Evolutionary conservation across 2,888 invertebrate species (phyloP), one percentile per base, ranked within the genome.

Genomic region (Sturmia bella): DNA sequence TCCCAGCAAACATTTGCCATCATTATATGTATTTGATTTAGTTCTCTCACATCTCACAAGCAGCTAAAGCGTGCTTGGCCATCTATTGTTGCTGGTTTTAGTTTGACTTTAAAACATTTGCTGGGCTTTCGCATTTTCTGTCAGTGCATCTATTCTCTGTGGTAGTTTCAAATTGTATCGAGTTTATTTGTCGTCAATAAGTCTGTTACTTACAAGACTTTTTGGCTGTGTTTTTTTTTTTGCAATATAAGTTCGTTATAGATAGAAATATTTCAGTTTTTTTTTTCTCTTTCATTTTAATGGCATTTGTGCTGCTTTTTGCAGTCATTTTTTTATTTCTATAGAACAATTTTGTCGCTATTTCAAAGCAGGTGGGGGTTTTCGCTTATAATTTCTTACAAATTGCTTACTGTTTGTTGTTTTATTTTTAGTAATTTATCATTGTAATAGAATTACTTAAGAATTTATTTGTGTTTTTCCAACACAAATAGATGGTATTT

Each of bases 111-210:
- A 7, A 54, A 69, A 37, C n/a, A 54, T 63, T 61, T 12, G 39
- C 54, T 76, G 76, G 59, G 69, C 39, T 45, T n/a, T 37, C 7
- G 1, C 21, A 15, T 15, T 13, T 11, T 15, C 19, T 48, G 2
- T 54, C 39, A 17, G 13, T 59, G 13, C 7, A 19, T 19, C 9
- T 37, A 1, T 41, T 48, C 11, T 64, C 5, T 3, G 3, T 17
- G 37, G 2, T 21, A 52, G 50, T 50, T 74, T 45, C 12, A 69
- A 52, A 61, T 61, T 61, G 72, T 66, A 78, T 72, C 50, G 78
- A 73, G 59, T 72, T 72, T 59, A 50, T 7, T 50, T 69, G 81
- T 77, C 82, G 82, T 74, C 82, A 74, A 70, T 82, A 82, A 74
- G 82, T 82, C 82, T 82, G 78, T 43, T 59, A 66, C 70, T 69